Base-by-base conservation (phyloP, 2,113 vertebrate genomes). In the Prietella phreatophila region DNA sequence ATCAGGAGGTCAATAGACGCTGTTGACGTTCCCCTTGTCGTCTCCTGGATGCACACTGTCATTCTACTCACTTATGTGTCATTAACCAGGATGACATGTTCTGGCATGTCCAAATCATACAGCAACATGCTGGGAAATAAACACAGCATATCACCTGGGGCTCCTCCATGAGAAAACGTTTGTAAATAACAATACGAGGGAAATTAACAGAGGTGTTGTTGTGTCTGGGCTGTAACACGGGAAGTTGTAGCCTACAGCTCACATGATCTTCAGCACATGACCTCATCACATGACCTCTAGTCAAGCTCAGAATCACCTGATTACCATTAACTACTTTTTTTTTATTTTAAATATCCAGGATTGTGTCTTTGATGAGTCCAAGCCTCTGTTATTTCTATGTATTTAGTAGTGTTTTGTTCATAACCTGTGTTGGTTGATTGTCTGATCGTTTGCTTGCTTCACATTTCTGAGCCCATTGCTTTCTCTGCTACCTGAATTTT, bases 1-100 rank as follows among this genome's bases (percentile, higher is more conserved):
- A 55, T 86, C n/a, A 36, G 76, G 36, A 81, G 17, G 30, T 86
- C 67, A 36, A 14, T 39, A 85, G 33, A 73, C 8, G 19, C 83
- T 50, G 14, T 22, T 84, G 50, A 56, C 33, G 8, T 71, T 55
- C 50, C 30, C 20, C 33, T 75, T 75, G 67, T 53, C 5, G 7
- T 84, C 25, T 69, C 63, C 7, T 30, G 47, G 82, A 50, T 22
- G 19, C 9, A 14, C 30, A 25, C 15, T 84, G 83, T 71, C 42
- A 53, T n/a, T 36, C 17, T 63, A 50, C 39, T 79, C 27, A 50
- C 55, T 63, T 4, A 63, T 73, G 42, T 55, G 65, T 53, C 83
- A 33, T 69, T 84, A 69, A 85, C 33, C 56, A 61, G 17, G 17
- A 61, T 39, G 56, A 78, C 84, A 84, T 67, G 55, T 11, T 84